A percentile compares a stretch with the other conserved stretches of the same genome.
phyloP scores from a whole-genome alignment of 2,797 vertebrate species.

The Hyperoplus immaculatus region DNA sequence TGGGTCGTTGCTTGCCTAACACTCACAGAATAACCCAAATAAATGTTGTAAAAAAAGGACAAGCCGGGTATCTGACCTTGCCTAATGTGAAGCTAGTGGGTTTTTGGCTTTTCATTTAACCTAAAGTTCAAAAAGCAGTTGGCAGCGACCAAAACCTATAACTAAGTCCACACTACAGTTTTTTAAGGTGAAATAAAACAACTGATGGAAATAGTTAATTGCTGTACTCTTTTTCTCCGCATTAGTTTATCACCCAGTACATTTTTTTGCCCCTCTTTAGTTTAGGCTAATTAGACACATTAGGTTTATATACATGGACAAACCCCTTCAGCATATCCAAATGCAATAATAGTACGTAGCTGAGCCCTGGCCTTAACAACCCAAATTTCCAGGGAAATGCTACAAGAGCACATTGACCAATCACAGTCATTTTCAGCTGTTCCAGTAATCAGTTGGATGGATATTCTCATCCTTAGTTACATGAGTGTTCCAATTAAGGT shows the following conservation, averaged over 20 bases:
- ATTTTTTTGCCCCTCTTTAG: background rate
- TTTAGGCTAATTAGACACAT: background rate
- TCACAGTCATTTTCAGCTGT: constrained; percentile 1
- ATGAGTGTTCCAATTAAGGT: constrained; percentile 20
- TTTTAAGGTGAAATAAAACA: background rate
- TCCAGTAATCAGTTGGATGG: constrained; percentile 9
- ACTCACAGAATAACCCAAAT: background rate
- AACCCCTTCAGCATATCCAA: background rate
- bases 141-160: background rate
- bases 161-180: background rate
- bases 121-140: background rate
- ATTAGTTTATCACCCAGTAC: background rate
- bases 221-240: background rate
- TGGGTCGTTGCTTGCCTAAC: background rate
- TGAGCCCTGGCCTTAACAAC: background rate
- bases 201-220: background rate
- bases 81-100: background rate
- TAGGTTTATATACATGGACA: background rate
- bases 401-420: constrained; percentile 1
- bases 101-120: background rate
- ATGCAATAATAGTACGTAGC: background rate
- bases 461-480: constrained; percentile 32
- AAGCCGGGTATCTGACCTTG: background rate
- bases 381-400: background rate
- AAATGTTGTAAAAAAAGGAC: background rate